Conservation (phyloP, 2,888 invertebrate genomes). For the Scaptomyza cyrtandrae region DNA sequence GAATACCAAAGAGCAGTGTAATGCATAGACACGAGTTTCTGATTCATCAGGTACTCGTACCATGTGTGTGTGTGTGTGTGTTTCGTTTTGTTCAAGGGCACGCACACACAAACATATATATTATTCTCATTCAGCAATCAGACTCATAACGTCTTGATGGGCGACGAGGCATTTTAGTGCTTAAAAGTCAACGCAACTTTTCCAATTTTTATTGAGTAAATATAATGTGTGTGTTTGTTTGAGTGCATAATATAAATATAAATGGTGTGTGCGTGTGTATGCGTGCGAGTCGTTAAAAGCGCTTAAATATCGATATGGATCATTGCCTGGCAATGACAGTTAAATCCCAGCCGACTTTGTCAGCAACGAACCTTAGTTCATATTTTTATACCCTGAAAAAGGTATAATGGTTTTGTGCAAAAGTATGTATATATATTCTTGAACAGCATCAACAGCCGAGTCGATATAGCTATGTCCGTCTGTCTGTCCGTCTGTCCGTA, state of each 20-base stretch:
- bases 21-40: constrained; percentile 3
- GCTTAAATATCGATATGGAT: constrained; percentile 74
- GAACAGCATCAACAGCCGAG: no score
- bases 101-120: background rate
- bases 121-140: constrained; percentile 19
- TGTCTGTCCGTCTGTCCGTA: no score
- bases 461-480: no score
- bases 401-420: no score
- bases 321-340: constrained; percentile 64
- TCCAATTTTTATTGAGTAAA: constrained; percentile 72
- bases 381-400: no score
- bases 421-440: no score
- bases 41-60: constrained; percentile 2
- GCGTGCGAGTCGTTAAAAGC: constrained; percentile 62
- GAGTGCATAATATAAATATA: constrained; percentile 51
- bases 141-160: constrained; percentile 50
- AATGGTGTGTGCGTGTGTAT: constrained; percentile 29
- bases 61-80: background rate
- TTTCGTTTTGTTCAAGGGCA: constrained; percentile 10
- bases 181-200: constrained; percentile 60
- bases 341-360: constrained; percentile 44
- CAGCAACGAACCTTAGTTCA: constrained; percentile 6
- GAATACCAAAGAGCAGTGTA: constrained; percentile 33
- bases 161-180: constrained; percentile 63
- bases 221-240: constrained; percentile 33